Percentiles rank a stretch among this genome's conserved stretches.
Conservation (phyloP, 2,113 vertebrate species). For the Oreochromis aureus region DNA sequence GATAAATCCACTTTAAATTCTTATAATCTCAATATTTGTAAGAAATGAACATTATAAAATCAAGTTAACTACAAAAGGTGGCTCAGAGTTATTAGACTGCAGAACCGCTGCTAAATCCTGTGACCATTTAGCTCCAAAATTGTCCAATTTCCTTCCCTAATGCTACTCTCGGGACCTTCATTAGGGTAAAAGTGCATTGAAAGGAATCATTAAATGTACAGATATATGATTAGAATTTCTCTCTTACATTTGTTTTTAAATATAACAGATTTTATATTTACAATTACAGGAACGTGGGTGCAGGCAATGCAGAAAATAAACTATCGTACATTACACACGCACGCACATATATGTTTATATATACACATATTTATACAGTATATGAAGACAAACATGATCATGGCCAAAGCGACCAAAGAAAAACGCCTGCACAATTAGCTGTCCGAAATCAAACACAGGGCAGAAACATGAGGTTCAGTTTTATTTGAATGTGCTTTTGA, state of each 20-base stretch:
- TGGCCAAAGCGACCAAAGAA: not conserved
- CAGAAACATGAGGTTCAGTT: not conserved
- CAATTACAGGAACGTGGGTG: not conserved
- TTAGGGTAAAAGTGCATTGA: slow-evolving; percentile 33
- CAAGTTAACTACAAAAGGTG: not conserved
- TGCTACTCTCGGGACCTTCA: not conserved
- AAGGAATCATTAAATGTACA: not conserved
- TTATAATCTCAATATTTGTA: not conserved
- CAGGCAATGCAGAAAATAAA: not conserved
- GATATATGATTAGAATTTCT: not conserved
- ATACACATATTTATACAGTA: not conserved
- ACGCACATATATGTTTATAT: not conserved
- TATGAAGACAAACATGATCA: not conserved
- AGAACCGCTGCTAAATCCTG: not conserved
- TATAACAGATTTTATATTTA: slow-evolving; percentile 8
- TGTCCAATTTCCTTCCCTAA: not conserved
- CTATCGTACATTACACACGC: not conserved
- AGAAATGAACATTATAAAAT: not conserved
- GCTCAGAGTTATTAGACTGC: not conserved
- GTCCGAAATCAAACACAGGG: not conserved
- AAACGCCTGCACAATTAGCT: not conserved
- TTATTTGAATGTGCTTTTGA: not conserved
- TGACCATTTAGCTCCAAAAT: not conserved
- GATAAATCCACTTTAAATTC: not conserved
- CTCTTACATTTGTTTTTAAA: not conserved